These are phyloP conservation scores for Amphipyra berbera DNA, from an alignment of 2,888 invertebrate species.

Conservation along the genomic window DNA sequence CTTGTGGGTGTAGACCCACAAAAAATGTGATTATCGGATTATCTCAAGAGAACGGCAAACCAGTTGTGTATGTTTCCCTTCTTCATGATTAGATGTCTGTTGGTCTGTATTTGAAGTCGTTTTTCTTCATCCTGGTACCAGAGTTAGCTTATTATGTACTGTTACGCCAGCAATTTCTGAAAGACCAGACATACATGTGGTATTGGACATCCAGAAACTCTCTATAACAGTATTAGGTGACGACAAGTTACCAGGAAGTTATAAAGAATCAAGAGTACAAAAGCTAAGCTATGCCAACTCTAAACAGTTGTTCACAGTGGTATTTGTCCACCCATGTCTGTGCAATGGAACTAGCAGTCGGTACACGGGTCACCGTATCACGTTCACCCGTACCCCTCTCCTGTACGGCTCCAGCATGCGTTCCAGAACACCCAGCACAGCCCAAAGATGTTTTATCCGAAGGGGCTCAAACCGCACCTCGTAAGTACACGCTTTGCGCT, in stretches of 20 bases:
- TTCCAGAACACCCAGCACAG: constrained; percentile 88
- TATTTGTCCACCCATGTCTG: constrained; percentile 86
- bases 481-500: constrained; percentile 73
- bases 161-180: no score
- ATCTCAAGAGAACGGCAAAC: no score
- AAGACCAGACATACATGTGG: no score
- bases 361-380: constrained; percentile 93
- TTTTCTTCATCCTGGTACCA: no score
- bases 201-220: no score
- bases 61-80: no score
- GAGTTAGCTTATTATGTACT: no score
- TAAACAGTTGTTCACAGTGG: constrained; percentile 81
- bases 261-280: neutral
- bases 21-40: no score
- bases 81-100: no score
- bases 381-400: constrained; percentile 92
- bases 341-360: constrained; percentile 84
- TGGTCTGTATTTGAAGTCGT: no score
- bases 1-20: no score
- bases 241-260: neutral
- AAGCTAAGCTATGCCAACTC: constrained; percentile 46
- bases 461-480: constrained; percentile 90
- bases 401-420: constrained; percentile 91
- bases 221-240: neutral
- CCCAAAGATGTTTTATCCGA: constrained; percentile 91